These are phyloP conservation scores for Schlechtendalia chinensis DNA, from an alignment of 1,140 invertebrate genomes.

Conservation along the genomic window DNA sequence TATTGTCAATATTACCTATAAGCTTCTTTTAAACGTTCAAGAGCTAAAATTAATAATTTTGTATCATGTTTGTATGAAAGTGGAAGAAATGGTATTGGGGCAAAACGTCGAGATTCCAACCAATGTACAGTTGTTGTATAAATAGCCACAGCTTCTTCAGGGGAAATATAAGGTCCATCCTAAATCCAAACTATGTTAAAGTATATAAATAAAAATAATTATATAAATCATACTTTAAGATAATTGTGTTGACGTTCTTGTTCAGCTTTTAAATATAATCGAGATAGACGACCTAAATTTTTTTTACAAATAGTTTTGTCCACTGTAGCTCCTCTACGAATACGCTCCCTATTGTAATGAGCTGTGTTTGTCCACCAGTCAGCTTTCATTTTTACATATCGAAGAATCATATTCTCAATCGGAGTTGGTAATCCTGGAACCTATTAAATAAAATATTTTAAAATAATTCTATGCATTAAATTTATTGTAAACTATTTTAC, in stretches of 20 bases:
- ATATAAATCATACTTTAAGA: conserved; percentile 67
- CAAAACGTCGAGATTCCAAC: conserved; percentile 96
- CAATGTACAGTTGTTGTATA: conserved; percentile 99
- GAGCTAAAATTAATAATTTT: conserved; percentile 92
- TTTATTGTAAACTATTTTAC: conserved; percentile 56
- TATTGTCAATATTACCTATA: conserved; percentile 64
- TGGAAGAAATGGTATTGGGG: conserved; percentile 98
- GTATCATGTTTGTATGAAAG: conserved; percentile 99
- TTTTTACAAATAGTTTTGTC: conserved; percentile 99
- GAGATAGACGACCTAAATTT: conserved; percentile 93
- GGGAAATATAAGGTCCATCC: conserved; percentile 98
- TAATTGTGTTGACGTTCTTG: conserved; percentile 99
- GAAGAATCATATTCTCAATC: conserved; percentile 99
- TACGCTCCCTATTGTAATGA: conserved; percentile 97
- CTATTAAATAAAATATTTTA: conserved; percentile 56
- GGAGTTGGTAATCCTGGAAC: conserved; percentile 97
- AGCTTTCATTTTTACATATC: conserved; percentile 99
- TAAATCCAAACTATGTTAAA: conserved; percentile 55
- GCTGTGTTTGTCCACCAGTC: conserved; percentile 99
- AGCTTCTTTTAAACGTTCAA: conserved; percentile 97
- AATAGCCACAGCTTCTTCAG: conserved; percentile 99
- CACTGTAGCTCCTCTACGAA: conserved; percentile 88
- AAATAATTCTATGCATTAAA: conserved; percentile 26
- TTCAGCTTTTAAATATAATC: conserved; percentile 96
- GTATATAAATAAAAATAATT: conserved; percentile 8